These are phyloP conservation scores for Platygyra sinensis DNA, from an alignment of 64 coral and sea anemone species.

Conservation along the genomic window DNA sequence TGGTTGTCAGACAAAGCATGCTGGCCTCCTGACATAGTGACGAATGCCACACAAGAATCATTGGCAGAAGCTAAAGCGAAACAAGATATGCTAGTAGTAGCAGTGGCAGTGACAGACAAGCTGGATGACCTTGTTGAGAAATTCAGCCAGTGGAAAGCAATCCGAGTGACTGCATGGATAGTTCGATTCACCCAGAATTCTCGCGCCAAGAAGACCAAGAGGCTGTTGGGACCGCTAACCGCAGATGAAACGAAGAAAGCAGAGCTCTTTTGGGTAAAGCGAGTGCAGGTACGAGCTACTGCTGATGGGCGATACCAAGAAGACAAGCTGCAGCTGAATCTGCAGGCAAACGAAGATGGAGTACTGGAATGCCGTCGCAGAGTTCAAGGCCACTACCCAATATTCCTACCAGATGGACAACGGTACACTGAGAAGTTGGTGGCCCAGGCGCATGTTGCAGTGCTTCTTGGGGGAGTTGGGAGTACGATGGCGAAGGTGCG, in stretches of 20 bases:
- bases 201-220: too few relatives aligned
- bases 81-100: too few relatives aligned
- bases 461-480: background rate
- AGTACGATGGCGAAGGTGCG: background rate
- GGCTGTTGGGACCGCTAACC: too few relatives aligned
- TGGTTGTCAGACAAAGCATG: too few relatives aligned
- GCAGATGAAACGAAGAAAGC: background rate
- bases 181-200: background rate
- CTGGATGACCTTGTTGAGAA: too few relatives aligned
- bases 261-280: background rate
- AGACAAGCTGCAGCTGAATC: background rate
- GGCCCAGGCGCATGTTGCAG: background rate
- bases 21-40: too few relatives aligned
- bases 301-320: slow-evolving; percentile 26
- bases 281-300: too few relatives aligned
- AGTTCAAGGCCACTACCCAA: background rate
- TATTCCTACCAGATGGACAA: background rate
- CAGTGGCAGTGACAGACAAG: too few relatives aligned
- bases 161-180: background rate
- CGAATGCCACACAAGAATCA: too few relatives aligned
- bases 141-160: too few relatives aligned
- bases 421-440: slow-evolving; percentile 9
- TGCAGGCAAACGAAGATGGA: background rate
- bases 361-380: background rate
- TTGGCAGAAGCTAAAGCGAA: too few relatives aligned